Conservation (phyloP, 1,140 invertebrate species). For the Bombus terrestris region DNA sequence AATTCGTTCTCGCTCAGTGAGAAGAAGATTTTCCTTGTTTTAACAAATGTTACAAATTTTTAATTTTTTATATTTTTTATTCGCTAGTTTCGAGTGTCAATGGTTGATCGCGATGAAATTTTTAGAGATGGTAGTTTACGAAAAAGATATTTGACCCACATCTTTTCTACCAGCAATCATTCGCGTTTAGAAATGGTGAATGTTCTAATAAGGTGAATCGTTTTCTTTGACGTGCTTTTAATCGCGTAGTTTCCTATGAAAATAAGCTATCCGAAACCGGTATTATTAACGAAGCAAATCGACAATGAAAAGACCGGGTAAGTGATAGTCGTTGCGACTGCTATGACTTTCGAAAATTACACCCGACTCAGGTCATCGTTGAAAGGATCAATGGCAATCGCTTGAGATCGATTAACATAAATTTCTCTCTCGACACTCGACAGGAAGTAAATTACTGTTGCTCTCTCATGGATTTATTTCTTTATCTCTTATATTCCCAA, state of each 20-base stretch:
- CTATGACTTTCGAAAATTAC: slow-evolving; percentile 48
- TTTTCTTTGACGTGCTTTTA: background rate
- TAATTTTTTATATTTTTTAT: too few relatives aligned
- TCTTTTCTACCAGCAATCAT: too few relatives aligned
- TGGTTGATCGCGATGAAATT: too few relatives aligned
- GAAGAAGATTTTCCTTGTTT: too few relatives aligned
- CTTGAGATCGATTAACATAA: slow-evolving; percentile 34
- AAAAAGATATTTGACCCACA: too few relatives aligned
- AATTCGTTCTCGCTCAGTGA: too few relatives aligned
- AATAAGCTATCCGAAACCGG: background rate
- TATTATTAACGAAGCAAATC: background rate
- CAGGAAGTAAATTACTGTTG: slow-evolving; percentile 47
- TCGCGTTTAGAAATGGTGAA: too few relatives aligned
- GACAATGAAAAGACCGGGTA: background rate
- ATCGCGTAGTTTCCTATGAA: background rate
- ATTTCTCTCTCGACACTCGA: slow-evolving; percentile 37
- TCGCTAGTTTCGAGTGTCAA: too few relatives aligned
- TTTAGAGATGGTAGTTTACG: too few relatives aligned
- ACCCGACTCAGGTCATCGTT: slow-evolving; percentile 3
- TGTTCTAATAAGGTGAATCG: background rate
- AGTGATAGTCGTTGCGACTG: too few relatives aligned
- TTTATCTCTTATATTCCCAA: background rate
- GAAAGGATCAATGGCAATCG: slow-evolving; percentile 25
- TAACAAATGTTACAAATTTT: too few relatives aligned
- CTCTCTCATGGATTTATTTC: slow-evolving; percentile 5